A percentile compares a stretch with the other conserved stretches of the same genome.
Evolutionary conservation across 2,888 invertebrate genomes (phyloP).

Genomic region (Galeruca laticollis): DNA sequence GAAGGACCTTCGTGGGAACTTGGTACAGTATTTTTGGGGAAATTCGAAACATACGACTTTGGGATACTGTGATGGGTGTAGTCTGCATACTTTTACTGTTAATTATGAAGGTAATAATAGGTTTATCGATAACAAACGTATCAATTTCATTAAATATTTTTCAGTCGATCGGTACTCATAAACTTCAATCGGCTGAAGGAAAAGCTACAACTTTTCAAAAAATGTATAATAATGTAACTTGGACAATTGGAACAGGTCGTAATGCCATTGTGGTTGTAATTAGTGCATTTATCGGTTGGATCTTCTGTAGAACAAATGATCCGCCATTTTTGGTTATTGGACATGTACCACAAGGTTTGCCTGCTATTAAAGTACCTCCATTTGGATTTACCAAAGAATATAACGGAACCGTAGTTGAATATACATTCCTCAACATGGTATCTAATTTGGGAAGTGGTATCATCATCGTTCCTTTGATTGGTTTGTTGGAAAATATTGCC

Average conservation of each 20-base stretch:
- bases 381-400: conserved; percentile 72
- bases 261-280: conserved; percentile 86
- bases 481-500: conserved; percentile 93
- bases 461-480: conserved; percentile 87
- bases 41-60: conserved; percentile 74
- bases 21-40: conserved; percentile 80
- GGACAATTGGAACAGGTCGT: conserved; percentile 83
- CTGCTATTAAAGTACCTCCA: conserved; percentile 75
- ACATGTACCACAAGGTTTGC: conserved; percentile 81
- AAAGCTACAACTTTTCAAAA: conserved; percentile 56
- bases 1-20: conserved; percentile 82
- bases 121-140: not conserved
- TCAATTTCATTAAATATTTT: conserved; percentile 41
- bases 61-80: conserved; percentile 83
- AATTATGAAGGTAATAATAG: conserved; percentile 75
- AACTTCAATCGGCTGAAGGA: conserved; percentile 67
- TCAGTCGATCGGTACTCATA: conserved; percentile 75
- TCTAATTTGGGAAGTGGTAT: conserved; percentile 87
- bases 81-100: conserved; percentile 81
- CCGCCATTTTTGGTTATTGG: conserved; percentile 87
- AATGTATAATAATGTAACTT: conserved; percentile 75
- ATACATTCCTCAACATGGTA: conserved; percentile 78
- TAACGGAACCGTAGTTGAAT: conserved; percentile 63
- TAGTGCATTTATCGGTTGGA: conserved; percentile 77
- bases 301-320: conserved; percentile 73